Percentiles rank a stretch among this genome's conserved stretches.
These are phyloP conservation scores for Oophaga sylvatica DNA, from an alignment of 2,797 vertebrate genomes.

Conservation along the genomic window DNA sequence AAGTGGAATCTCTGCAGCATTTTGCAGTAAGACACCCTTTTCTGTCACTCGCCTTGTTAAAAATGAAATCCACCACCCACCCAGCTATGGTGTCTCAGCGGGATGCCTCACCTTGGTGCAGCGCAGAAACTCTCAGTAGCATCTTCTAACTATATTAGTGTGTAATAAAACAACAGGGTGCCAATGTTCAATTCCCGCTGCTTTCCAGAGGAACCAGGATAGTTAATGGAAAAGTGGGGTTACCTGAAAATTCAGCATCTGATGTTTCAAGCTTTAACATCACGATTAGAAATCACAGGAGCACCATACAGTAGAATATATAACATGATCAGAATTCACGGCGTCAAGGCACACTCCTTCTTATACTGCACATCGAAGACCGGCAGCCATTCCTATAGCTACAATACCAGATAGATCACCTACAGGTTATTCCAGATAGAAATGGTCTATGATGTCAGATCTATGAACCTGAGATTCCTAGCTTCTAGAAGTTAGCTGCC, in stretches of 20 bases:
- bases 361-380: background rate
- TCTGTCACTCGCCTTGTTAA: background rate
- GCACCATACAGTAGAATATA: background rate
- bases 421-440: background rate
- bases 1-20: background rate
- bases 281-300: background rate
- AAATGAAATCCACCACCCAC: conserved; percentile 1
- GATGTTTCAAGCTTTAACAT: conserved; percentile 5
- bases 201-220: background rate
- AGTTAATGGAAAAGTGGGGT: background rate
- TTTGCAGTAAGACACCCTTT: background rate
- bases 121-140: background rate
- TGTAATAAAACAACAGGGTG: conserved; percentile 8
- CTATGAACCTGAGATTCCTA: background rate
- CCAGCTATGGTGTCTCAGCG: conserved; percentile 4
- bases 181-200: conserved; percentile 6
- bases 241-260: background rate
- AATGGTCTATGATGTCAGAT: background rate
- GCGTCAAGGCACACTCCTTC: background rate
- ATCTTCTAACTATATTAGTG: conserved; percentile 8
- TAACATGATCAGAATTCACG: no score
- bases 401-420: background rate
- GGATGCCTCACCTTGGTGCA: background rate
- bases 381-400: background rate
- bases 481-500: background rate